A percentile compares a stretch with the other conserved stretches of the same genome.
Conservation (phyloP, 2,113 vertebrate species). For the Urocitellus parryii region DNA sequence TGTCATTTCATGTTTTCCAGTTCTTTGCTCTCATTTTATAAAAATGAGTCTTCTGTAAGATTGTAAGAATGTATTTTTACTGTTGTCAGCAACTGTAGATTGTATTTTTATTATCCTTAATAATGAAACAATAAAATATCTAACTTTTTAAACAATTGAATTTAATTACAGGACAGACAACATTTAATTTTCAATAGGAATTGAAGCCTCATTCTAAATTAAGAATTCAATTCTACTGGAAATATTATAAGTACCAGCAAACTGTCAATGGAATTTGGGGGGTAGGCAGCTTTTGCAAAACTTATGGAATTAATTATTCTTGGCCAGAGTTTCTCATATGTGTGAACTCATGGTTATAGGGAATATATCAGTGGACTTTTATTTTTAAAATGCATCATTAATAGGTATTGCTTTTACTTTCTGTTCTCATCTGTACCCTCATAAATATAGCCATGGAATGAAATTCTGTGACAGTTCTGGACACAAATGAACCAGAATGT, state of each 20-base stretch:
- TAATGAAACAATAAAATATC: conserved; percentile 7
- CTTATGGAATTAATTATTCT: neutral
- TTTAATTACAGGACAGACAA: conserved; percentile 17
- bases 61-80: conserved; percentile 21
- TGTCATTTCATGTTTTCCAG: neutral
- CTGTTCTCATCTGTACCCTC: neutral
- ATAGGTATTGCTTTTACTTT: neutral
- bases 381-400: neutral
- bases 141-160: neutral
- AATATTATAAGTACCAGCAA: neutral
- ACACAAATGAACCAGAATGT: neutral
- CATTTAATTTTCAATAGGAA: neutral
- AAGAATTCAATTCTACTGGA: neutral
- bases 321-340: neutral
- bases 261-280: neutral
- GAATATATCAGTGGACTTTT: neutral
- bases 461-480: neutral
- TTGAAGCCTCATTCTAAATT: conserved; percentile 41
- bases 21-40: conserved; percentile 36
- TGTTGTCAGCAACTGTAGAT: neutral
- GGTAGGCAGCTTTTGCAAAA: neutral
- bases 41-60: conserved; percentile 4
- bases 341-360: neutral
- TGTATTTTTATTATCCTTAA: conserved; percentile 15
- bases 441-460: neutral